These are phyloP conservation scores for Cinclus mexicanus DNA, from an alignment of 2,113 vertebrate genomes.

Conservation along the genomic window DNA sequence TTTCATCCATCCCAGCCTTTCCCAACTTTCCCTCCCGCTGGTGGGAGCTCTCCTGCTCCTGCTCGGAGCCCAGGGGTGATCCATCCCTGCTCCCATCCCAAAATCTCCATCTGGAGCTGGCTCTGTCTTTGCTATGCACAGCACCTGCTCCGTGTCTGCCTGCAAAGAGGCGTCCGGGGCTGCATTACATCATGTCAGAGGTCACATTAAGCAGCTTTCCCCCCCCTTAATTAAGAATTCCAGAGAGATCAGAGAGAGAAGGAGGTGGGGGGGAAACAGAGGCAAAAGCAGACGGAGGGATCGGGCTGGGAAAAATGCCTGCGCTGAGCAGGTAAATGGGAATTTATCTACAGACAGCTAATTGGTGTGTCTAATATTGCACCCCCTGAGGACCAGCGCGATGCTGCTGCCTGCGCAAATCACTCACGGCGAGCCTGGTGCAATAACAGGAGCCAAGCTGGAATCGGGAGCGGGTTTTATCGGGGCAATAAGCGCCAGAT, in stretches of 20 bases:
- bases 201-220: constrained; percentile 3
- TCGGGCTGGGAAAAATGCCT: background rate
- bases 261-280: background rate
- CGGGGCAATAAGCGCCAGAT: background rate
- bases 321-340: constrained; percentile 37
- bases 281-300: background rate
- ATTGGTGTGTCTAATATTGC: constrained; percentile 61
- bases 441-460: background rate
- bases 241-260: background rate
- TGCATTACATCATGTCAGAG: constrained; percentile 49
- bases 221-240: constrained; percentile 19
- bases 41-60: background rate
- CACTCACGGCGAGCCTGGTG: background rate
- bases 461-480: constrained; percentile 29
- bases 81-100: background rate
- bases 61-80: background rate
- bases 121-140: constrained; percentile 34
- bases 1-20: background rate
- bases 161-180: background rate
- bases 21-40: background rate
- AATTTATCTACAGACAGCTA: constrained; percentile 50
- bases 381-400: constrained; percentile 15
- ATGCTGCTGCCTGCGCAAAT: constrained; percentile 54
- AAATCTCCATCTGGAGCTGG: background rate
- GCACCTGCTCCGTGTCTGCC: constrained; percentile 36